phyloP scores from a whole-genome alignment of 1,140 invertebrate species.

The Drosophila serrata region DNA sequence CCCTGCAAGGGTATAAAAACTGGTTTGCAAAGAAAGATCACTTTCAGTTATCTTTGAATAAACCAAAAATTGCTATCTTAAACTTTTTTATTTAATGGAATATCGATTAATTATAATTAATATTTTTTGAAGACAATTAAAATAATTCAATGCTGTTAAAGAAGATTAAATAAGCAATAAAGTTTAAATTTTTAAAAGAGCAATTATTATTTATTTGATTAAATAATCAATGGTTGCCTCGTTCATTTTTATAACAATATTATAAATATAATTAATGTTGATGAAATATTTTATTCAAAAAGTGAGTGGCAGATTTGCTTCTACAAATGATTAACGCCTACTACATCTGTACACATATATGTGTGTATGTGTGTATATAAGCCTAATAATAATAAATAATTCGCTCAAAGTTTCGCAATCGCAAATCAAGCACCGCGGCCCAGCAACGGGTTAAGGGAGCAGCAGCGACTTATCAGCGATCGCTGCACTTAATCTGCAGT shows the following conservation, averaged over 20 bases:
- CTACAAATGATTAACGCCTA: neutral
- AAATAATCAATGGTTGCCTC: neutral
- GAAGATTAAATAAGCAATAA: neutral
- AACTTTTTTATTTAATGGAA: conserved; percentile 7
- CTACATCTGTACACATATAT: no score
- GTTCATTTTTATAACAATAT: neutral
- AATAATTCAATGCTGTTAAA: no score
- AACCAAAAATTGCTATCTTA: neutral
- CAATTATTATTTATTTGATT: neutral
- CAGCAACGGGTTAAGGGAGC: conserved; percentile 30
- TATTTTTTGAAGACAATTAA: neutral
- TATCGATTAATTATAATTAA: conserved; percentile 7
- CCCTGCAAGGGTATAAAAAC: no score
- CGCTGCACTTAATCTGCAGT: conserved; percentile 26
- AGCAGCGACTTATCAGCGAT: conserved; percentile 11
- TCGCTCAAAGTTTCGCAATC: neutral
- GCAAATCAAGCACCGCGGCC: conserved; percentile 7
- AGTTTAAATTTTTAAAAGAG: neutral
- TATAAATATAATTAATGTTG: neutral
- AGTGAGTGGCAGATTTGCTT: neutral
- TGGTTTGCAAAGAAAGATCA: conserved; percentile 16
- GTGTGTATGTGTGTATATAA: neutral
- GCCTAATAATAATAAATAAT: neutral
- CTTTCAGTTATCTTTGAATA: conserved; percentile 4
- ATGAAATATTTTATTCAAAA: neutral